These are phyloP conservation scores for Pediacus dermestoides DNA, from an alignment of 2,888 invertebrate genomes.

Conservation along the genomic window DNA sequence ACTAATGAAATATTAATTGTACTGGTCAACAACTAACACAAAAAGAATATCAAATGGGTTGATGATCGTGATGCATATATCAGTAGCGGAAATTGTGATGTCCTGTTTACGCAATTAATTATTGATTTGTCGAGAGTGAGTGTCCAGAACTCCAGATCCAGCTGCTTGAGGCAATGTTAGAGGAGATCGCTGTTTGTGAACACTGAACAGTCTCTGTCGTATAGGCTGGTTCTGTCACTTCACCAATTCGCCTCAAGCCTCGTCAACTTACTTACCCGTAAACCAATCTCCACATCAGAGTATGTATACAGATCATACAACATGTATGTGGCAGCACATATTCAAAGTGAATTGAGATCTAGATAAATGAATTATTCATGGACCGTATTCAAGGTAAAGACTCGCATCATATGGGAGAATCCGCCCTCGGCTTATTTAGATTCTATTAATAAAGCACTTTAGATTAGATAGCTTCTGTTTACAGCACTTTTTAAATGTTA, in stretches of 20 bases:
- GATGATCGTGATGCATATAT: too few relatives aligned
- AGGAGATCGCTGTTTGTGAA: conserved; percentile 13
- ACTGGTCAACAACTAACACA: too few relatives aligned
- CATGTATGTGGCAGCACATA: conserved; percentile 45
- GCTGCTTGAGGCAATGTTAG: too few relatives aligned
- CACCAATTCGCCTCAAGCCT: conserved; percentile 38
- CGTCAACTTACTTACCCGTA: conserved; percentile 38
- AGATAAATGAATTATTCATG: conserved; percentile 48
- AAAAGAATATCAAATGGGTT: too few relatives aligned
- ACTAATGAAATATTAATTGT: too few relatives aligned
- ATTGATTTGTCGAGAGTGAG: conserved; percentile 21
- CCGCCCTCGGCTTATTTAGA: conserved; percentile 42
- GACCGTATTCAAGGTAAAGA: conserved; percentile 44
- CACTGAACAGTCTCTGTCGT: conserved; percentile 22
- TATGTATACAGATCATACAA: conserved; percentile 44
- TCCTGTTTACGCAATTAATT: conserved; percentile 30
- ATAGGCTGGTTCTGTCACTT: conserved; percentile 31
- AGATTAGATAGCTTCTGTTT: conserved; percentile 45
- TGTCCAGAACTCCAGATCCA: conserved; percentile 20
- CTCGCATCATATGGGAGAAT: conserved; percentile 39
- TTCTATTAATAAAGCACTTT: conserved; percentile 47
- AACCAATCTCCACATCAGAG: conserved; percentile 34
- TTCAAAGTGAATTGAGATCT: conserved; percentile 46
- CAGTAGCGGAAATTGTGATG: too few relatives aligned
- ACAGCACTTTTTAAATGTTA: conserved; percentile 41